Conservation (phyloP, 2,888 invertebrate species). For the Andrena trimmerana region DNA sequence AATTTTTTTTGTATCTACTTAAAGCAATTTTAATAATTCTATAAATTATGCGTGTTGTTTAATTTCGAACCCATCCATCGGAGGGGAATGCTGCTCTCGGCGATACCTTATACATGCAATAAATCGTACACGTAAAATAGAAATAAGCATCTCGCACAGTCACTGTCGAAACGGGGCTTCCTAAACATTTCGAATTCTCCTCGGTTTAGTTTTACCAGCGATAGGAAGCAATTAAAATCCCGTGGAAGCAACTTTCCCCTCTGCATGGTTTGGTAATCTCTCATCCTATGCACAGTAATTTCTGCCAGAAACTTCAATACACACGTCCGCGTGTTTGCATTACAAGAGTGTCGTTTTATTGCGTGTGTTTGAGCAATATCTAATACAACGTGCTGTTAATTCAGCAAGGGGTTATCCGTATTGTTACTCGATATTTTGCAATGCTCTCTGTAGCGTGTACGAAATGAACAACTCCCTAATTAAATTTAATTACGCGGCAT, state of each 20-base stretch:
- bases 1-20: neutral
- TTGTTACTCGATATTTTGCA: constrained; percentile 12
- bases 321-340: constrained; percentile 33
- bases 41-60: constrained; percentile 27
- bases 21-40: constrained; percentile 28
- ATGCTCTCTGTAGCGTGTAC: constrained; percentile 23
- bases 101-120: constrained; percentile 5
- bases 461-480: constrained; percentile 38
- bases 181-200: constrained; percentile 1
- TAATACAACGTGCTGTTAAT: constrained; percentile 49
- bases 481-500: constrained; percentile 33
- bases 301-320: constrained; percentile 34
- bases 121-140: constrained; percentile 21
- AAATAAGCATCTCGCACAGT: constrained; percentile 23
- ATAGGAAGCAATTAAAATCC: constrained; percentile 17
- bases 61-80: constrained; percentile 40
- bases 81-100: constrained; percentile 42
- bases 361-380: constrained; percentile 66
- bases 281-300: constrained; percentile 41
- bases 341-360: constrained; percentile 57
- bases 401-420: constrained; percentile 33
- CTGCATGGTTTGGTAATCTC: constrained; percentile 22
- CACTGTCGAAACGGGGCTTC: constrained; percentile 5
- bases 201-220: constrained; percentile 6
- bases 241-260: constrained; percentile 54